phyloP scores from a whole-genome alignment of 1,140 invertebrate genomes.

The Linepithema humile region DNA sequence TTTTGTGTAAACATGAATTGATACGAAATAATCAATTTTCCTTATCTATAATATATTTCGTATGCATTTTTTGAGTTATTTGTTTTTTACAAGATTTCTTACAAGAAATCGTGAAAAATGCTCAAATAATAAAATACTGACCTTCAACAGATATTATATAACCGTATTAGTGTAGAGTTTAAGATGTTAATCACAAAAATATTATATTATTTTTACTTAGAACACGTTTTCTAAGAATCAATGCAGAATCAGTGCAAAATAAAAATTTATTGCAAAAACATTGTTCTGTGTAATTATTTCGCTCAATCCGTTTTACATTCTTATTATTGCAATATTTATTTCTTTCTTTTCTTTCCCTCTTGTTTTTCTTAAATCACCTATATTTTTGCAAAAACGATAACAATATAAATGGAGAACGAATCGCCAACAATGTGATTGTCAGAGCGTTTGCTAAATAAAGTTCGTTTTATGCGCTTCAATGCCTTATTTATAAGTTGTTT shows the following conservation, averaged over 20 bases:
- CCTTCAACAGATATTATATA: neutral
- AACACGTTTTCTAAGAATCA: too few species aligned
- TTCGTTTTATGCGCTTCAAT: neutral
- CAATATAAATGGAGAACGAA: neutral
- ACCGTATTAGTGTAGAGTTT: neutral
- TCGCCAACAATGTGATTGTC: neutral
- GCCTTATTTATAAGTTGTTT: neutral
- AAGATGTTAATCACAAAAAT: neutral
- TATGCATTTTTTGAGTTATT: neutral
- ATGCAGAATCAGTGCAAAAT: too few species aligned
- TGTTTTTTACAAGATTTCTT: neutral
- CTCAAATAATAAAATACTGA: neutral
- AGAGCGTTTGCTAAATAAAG: neutral
- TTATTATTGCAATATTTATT: neutral
- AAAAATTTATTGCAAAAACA: neutral
- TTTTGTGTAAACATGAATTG: neutral
- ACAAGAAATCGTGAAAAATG: neutral
- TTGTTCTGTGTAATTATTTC: neutral
- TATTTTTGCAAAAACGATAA: neutral
- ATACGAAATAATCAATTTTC: neutral
- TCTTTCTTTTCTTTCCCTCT: neutral
- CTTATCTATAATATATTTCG: neutral
- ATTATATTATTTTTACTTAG: too few species aligned
- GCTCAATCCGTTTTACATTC: neutral
- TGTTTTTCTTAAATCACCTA: neutral